phyloP scores from a whole-genome alignment of 2,113 vertebrate species.

The Paradisaea rubra region DNA sequence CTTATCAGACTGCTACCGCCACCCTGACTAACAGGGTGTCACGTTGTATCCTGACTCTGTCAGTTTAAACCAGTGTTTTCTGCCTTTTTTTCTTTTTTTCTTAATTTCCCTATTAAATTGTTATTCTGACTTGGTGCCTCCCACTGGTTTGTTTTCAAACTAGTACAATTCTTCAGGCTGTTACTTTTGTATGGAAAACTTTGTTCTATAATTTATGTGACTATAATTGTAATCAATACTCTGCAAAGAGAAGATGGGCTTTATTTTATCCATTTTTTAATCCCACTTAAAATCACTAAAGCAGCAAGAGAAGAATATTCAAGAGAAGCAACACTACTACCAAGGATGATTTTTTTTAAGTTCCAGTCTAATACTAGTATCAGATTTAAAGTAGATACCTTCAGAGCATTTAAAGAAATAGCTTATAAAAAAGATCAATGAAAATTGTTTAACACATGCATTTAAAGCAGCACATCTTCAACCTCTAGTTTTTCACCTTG shows the following conservation, averaged over 20 bases:
- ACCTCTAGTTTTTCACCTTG: not conserved
- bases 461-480: not conserved
- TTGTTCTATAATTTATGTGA: not conserved
- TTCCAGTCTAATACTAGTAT: not conserved
- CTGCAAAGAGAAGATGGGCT: not conserved
- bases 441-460: not conserved
- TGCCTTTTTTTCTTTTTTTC: too few species aligned
- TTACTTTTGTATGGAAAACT: not conserved
- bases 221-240: not conserved
- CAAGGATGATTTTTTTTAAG: not conserved
- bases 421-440: not conserved
- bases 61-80: too few species aligned
- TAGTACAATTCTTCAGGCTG: not conserved
- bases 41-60: too few species aligned
- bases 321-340: not conserved
- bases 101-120: too few species aligned
- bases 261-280: not conserved
- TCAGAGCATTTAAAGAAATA: not conserved
- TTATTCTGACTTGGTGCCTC: too few species aligned
- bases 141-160: too few species aligned
- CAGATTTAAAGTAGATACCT: not conserved
- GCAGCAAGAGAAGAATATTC: not conserved
- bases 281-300: not conserved
- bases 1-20: too few species aligned
- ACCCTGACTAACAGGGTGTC: too few species aligned